Evolutionary conservation across 23 tunicate species (phyloP).

Genomic region (Phallusia fumigata): DNA sequence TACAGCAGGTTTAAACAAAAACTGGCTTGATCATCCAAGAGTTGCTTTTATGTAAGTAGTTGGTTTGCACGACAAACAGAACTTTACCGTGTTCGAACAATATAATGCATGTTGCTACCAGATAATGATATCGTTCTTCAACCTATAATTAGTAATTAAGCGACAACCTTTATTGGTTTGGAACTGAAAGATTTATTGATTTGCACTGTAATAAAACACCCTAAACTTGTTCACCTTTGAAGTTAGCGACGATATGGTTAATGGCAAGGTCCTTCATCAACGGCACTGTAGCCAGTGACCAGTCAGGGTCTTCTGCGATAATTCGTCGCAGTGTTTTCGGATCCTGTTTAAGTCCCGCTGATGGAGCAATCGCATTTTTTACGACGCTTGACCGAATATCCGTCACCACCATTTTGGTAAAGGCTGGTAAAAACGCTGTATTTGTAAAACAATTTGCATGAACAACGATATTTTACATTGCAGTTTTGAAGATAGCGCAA

Average conservation of each 20-base stretch:
- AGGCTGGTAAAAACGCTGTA: too few relatives aligned
- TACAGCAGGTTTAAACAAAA: too few relatives aligned
- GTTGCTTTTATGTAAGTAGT: too few relatives aligned
- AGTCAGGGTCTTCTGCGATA: slow-evolving; percentile 96
- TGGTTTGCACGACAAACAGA: too few relatives aligned
- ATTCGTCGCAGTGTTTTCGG: slow-evolving; percentile 71
- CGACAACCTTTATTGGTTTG: too few relatives aligned
- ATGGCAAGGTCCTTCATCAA: slow-evolving; percentile 72
- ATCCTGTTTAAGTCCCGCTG: slow-evolving; percentile 30
- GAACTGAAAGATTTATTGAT: too few relatives aligned
- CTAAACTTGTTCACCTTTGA: slow-evolving; percentile 12
- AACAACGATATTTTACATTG: background rate
- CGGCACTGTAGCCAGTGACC: slow-evolving; percentile 90
- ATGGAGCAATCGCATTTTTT: slow-evolving; percentile 10
- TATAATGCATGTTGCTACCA: too few relatives aligned
- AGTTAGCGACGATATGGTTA: slow-evolving; percentile 69
- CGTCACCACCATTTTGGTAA: slow-evolving; percentile 64
- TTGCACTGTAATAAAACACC: background rate
- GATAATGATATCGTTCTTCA: too few relatives aligned
- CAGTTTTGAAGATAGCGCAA: background rate
- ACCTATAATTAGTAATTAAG: too few relatives aligned
- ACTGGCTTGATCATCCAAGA: too few relatives aligned
- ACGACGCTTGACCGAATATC: slow-evolving; percentile 68
- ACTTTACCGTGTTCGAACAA: too few relatives aligned
- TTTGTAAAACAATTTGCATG: too few relatives aligned